phyloP scores from a whole-genome alignment of 2,888 invertebrate species.

The Rambutsinella grinnellia region DNA sequence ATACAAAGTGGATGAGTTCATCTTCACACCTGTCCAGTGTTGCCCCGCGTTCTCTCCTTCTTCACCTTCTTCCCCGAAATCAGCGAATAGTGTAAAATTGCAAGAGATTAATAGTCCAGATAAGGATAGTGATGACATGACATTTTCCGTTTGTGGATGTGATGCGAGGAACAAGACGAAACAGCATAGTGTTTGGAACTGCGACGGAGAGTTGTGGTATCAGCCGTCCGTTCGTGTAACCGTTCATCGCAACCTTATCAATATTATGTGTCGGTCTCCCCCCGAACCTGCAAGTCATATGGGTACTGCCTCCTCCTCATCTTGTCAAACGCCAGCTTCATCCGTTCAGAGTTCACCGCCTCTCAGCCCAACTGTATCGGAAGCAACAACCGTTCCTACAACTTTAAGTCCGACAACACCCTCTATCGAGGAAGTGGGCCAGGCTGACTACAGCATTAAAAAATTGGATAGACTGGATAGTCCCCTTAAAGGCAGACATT shows the following conservation, averaged over 20 bases:
- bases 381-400: slow-evolving; percentile 20
- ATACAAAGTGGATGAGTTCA: slow-evolving; percentile 80
- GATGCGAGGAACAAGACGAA: slow-evolving; percentile 60
- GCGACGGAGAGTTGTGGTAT: slow-evolving; percentile 80
- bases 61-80: slow-evolving; percentile 65
- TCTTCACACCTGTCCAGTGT: slow-evolving; percentile 74
- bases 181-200: slow-evolving; percentile 80
- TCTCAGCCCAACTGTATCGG: slow-evolving; percentile 46
- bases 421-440: neutral
- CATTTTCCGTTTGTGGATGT: slow-evolving; percentile 61
- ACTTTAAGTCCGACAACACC: slow-evolving; percentile 34
- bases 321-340: slow-evolving; percentile 11
- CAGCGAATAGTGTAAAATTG: slow-evolving; percentile 66
- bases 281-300: slow-evolving; percentile 20
- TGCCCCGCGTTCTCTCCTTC: slow-evolving; percentile 30
- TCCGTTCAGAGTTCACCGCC: slow-evolving; percentile 32
- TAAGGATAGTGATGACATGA: slow-evolving; percentile 48
- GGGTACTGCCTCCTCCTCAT: neutral
- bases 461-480: neutral
- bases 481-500: neutral
- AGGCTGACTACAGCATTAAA: neutral
- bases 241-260: slow-evolving; percentile 62
- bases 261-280: slow-evolving; percentile 58
- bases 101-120: slow-evolving; percentile 20
- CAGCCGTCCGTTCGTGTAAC: slow-evolving; percentile 65